Conservation (phyloP, 2,113 vertebrate genomes). For the Oreotrochilus melanogaster region DNA sequence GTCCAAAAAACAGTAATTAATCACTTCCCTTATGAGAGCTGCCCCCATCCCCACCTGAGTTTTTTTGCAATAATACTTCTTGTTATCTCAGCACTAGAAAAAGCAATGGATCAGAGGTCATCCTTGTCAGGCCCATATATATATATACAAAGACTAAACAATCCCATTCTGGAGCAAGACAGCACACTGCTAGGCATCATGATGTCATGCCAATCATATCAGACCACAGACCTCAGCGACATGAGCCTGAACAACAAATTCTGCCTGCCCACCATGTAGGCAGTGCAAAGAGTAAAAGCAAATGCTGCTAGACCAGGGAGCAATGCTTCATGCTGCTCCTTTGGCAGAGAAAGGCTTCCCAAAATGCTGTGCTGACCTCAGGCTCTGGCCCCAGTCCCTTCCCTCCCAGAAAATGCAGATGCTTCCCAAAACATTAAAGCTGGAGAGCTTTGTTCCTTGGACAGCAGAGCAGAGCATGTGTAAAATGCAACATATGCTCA, state of each 20-base stretch:
- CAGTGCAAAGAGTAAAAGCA: background rate
- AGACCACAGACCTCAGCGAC: background rate
- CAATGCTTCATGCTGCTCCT: background rate
- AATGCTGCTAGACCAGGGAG: background rate
- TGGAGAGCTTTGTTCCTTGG: conserved; percentile 17
- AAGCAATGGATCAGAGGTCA: background rate
- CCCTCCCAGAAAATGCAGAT: background rate
- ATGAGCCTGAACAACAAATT: background rate
- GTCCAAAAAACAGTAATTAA: background rate
- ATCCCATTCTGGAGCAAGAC: background rate
- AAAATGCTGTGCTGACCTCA: rapidly evolving
- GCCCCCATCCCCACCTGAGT: background rate
- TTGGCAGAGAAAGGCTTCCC: background rate
- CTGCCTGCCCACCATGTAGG: background rate
- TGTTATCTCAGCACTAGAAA: background rate
- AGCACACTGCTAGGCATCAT: background rate
- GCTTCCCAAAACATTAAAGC: conserved; percentile 20
- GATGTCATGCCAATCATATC: rapidly evolving
- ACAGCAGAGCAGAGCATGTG: background rate
- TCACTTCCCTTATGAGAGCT: background rate
- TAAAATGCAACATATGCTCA: conserved; percentile 27
- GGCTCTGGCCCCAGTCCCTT: background rate
- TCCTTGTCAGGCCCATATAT: background rate
- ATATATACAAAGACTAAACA: background rate
- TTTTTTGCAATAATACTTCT: background rate